A percentile compares a stretch with the other conserved stretches of the same genome.
These are phyloP conservation scores for Agrochola lota DNA, from an alignment of 2,888 invertebrate species.

Conservation along the genomic window DNA sequence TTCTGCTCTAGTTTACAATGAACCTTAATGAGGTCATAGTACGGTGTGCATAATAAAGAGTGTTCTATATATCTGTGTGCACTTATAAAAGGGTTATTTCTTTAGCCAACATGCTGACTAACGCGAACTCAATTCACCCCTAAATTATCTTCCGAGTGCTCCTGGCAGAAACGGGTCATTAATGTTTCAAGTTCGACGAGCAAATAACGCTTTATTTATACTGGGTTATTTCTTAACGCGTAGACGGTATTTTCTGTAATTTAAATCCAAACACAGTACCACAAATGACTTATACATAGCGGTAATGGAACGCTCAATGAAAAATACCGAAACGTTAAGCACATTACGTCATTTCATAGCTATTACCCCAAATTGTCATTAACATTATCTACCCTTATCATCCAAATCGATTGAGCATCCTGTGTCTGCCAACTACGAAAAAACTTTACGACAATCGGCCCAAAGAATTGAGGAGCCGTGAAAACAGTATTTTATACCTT, in stretches of 20 bases:
- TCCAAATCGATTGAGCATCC: conserved; percentile 37
- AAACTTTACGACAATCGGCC: conserved; percentile 16
- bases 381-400: conserved; percentile 1
- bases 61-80: not conserved
- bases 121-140: conserved; percentile 29
- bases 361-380: conserved; percentile 29
- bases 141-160: conserved; percentile 22
- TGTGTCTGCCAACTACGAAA: conserved; percentile 12
- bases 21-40: too few relatives aligned
- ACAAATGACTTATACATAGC: conserved; percentile 1
- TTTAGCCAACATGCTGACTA: conserved; percentile 37
- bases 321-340: conserved; percentile 8
- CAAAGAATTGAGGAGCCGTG: not conserved
- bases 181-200: conserved; percentile 17
- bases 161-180: conserved; percentile 20
- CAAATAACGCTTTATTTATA: too few relatives aligned
- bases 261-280: not conserved
- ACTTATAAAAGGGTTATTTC: conserved; percentile 9
- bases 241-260: not conserved
- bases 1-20: too few relatives aligned
- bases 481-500: conserved; percentile 15
- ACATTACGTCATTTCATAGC: conserved; percentile 20
- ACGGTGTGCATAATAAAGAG: not conserved
- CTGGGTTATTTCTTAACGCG: too few relatives aligned
- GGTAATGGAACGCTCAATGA: not conserved